phyloP scores from a whole-genome alignment of 2,888 invertebrate species.

The Neoascia interrupta region DNA sequence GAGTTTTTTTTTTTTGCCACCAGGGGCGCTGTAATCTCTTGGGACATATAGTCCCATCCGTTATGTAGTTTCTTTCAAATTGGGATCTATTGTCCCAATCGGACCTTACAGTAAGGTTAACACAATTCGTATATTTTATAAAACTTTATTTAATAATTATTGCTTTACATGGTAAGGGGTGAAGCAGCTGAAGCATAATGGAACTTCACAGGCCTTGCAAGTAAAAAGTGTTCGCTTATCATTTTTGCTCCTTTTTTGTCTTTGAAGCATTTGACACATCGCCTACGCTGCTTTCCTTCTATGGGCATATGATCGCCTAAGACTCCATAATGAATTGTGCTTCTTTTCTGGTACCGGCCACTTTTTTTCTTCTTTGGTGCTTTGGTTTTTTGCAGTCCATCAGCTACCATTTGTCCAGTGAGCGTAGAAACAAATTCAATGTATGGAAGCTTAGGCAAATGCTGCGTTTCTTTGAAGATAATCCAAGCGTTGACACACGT shows the following conservation, averaged over 20 bases:
- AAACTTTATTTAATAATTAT: constrained; percentile 5
- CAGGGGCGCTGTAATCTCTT: constrained; percentile 9
- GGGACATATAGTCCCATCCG: constrained; percentile 14
- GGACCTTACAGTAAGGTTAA: background rate
- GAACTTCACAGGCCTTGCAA: constrained; percentile 24
- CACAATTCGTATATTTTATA: background rate
- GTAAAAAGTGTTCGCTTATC: constrained; percentile 20
- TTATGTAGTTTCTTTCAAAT: background rate
- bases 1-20: constrained; percentile 18
- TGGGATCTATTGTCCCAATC: constrained; percentile 19
- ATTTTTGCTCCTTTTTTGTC: constrained; percentile 9
- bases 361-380: constrained; percentile 21
- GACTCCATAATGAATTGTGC: background rate
- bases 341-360: constrained; percentile 15
- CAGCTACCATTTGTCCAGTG: constrained; percentile 17
- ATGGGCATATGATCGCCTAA: constrained; percentile 14
- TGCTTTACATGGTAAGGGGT: constrained; percentile 28
- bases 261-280: constrained; percentile 44
- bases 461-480: constrained; percentile 13
- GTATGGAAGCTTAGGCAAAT: constrained; percentile 22
- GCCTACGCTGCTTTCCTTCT: constrained; percentile 31
- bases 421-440: constrained; percentile 9
- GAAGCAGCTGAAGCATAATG: constrained; percentile 34
- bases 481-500: constrained; percentile 25
- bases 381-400: constrained; percentile 18